Conservation (phyloP, 2,797 vertebrate genomes). For the Sylvia borin region DNA sequence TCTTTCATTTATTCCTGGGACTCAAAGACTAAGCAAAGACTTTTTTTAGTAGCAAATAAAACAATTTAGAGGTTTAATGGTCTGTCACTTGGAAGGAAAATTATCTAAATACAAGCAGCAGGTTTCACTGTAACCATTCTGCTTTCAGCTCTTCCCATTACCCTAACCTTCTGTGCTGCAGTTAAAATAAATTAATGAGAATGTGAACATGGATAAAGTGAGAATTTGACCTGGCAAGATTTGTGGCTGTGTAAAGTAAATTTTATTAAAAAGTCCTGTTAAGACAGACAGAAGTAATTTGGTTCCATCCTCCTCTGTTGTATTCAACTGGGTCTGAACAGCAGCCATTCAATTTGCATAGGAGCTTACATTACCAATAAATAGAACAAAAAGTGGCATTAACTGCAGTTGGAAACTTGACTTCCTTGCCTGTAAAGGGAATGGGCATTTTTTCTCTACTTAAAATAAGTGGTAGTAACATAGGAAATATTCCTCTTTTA, state of each 20-base stretch:
- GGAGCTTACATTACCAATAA: constrained; percentile 1
- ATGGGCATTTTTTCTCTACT: not conserved
- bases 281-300: constrained; percentile 46
- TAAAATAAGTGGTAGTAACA: not conserved
- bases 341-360: constrained; percentile 18
- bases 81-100: constrained; percentile 25
- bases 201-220: not conserved
- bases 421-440: constrained; percentile 3
- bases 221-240: constrained; percentile 41
- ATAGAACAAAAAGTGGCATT: not conserved
- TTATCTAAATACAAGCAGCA: not conserved
- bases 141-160: constrained; percentile 32
- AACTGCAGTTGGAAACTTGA: not conserved
- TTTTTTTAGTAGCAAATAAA: constrained; percentile 46
- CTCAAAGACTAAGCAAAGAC: constrained; percentile 18
- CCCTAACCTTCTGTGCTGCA: not conserved
- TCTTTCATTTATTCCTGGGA: constrained; percentile 44
- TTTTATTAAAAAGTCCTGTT: constrained; percentile 42
- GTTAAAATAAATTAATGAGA: constrained; percentile 41
- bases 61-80: constrained; percentile 50
- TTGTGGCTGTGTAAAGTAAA: not conserved
- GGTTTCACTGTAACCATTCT: constrained; percentile 22
- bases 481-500: not conserved
- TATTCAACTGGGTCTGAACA: constrained; percentile 12
- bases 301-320: not conserved